Percentiles rank a stretch among this genome's conserved stretches.
These are phyloP conservation scores for Ips typographus DNA, from an alignment of 1,140 invertebrate genomes.

Conservation along the genomic window DNA sequence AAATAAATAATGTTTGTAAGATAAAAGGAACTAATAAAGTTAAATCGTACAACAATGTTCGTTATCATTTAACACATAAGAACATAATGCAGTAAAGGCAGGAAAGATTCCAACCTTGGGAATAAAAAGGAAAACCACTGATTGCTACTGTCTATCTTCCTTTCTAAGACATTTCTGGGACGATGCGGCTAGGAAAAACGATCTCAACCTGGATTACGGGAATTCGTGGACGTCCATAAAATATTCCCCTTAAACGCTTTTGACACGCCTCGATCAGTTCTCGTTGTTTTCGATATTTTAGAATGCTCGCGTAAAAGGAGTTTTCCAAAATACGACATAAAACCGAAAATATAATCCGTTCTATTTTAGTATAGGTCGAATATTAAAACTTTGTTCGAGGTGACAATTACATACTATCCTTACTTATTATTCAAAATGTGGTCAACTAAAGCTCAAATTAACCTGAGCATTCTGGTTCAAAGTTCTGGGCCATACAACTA, in stretches of 20 bases:
- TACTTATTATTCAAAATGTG: constrained; percentile 6
- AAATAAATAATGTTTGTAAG: too few relatives aligned
- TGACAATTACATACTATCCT: neutral
- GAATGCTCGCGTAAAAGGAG: constrained; percentile 6
- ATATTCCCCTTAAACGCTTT: constrained; percentile 34
- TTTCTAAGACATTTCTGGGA: constrained; percentile 21
- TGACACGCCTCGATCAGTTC: constrained; percentile 32
- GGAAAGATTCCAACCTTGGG: constrained; percentile 20
- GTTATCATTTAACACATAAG: constrained; percentile 11
- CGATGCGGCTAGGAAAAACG: constrained; percentile 28
- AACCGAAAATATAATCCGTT: neutral
- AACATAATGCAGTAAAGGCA: constrained; percentile 13
- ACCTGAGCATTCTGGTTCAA: constrained; percentile 3
- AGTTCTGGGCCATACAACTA: constrained; percentile 8
- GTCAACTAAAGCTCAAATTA: constrained; percentile 3
- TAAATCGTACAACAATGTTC: neutral
- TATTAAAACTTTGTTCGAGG: neutral
- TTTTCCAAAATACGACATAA: neutral
- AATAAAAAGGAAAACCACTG: constrained; percentile 28
- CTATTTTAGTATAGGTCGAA: neutral
- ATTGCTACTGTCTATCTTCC: constrained; percentile 31
- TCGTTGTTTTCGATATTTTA: constrained; percentile 27
- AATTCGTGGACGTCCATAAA: constrained; percentile 36
- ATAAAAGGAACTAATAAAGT: neutral
- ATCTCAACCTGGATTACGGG: constrained; percentile 33